phyloP scores from a whole-genome alignment of 2,888 invertebrate species.

The Calameuta filiformis region DNA sequence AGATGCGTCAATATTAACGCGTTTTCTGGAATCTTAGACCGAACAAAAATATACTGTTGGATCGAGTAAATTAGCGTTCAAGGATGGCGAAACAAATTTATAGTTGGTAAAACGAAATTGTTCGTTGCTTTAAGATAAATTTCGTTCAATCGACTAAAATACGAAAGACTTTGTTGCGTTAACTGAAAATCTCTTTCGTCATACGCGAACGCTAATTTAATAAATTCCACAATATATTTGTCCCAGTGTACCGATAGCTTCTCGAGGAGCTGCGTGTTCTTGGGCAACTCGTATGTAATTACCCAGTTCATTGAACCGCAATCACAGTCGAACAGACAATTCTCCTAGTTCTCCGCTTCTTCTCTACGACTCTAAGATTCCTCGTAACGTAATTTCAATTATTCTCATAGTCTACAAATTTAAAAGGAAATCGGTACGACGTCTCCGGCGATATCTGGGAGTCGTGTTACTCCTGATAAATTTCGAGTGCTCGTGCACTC shows the following conservation, averaged over 20 bases:
- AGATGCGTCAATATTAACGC: neutral
- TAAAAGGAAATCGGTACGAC: neutral
- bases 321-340: neutral
- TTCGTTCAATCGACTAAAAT: no score
- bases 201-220: no score
- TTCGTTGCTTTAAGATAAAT: no score
- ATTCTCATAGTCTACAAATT: neutral
- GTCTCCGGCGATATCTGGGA: neutral
- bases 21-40: neutral
- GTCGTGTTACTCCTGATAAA: neutral
- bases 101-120: no score
- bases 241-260: neutral
- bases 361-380: no score
- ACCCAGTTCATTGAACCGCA: neutral
- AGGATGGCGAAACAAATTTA: no score
- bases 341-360: neutral
- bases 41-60: no score
- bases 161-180: no score
- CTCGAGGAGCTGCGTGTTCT: neutral
- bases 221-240: no score
- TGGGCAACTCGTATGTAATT: neutral
- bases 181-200: no score
- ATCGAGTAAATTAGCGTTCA: no score
- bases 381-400: neutral
- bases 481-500: neutral